A percentile compares a stretch with the other conserved stretches of the same genome.
These are phyloP conservation scores for Etheostoma perlongum DNA, from an alignment of 2,797 vertebrate genomes.

Conservation along the genomic window DNA sequence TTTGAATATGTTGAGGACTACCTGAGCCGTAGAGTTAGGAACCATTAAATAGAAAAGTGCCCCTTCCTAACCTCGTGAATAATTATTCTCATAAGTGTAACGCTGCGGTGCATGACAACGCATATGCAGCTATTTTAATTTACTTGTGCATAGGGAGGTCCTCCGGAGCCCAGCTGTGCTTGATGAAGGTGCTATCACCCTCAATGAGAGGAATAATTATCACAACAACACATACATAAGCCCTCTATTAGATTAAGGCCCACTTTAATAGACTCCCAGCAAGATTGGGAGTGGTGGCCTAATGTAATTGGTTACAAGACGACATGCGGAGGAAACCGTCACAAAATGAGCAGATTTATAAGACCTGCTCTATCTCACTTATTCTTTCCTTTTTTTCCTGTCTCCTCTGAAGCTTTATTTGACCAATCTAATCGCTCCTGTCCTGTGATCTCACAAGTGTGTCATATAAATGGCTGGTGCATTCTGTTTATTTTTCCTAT, in stretches of 20 bases:
- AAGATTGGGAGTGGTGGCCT: conserved; percentile 69
- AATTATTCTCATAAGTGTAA: conserved; percentile 57
- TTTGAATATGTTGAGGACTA: conserved; percentile 19
- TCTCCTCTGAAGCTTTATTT: conserved; percentile 72
- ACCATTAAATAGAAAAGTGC: conserved; percentile 62
- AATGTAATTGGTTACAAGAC: conserved; percentile 80
- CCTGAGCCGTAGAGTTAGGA: conserved; percentile 50
- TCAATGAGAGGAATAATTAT: conserved; percentile 82
- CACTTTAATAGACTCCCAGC: conserved; percentile 78
- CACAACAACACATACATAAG: conserved; percentile 78
- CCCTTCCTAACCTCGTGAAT: conserved; percentile 49
- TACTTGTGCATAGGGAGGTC: conserved; percentile 64
- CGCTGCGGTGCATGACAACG: conserved; percentile 45
- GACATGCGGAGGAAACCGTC: conserved; percentile 57
- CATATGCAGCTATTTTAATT: conserved; percentile 72
- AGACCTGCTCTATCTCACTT: conserved; percentile 33
- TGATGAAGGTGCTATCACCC: conserved; percentile 81
- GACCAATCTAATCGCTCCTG: conserved; percentile 78
- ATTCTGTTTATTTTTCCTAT: conserved; percentile 81
- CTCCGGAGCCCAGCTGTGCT: conserved; percentile 54
- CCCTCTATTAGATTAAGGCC: conserved; percentile 78
- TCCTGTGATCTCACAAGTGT: conserved; percentile 81
- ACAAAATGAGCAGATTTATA: conserved; percentile 64
- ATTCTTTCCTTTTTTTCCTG: background rate
- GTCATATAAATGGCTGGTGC: conserved; percentile 78